Evolutionary conservation across 2,797 vertebrate genomes (phyloP), one percentile per base, ranked within the genome.

Genomic region (Atherinosoma microstoma): DNA sequence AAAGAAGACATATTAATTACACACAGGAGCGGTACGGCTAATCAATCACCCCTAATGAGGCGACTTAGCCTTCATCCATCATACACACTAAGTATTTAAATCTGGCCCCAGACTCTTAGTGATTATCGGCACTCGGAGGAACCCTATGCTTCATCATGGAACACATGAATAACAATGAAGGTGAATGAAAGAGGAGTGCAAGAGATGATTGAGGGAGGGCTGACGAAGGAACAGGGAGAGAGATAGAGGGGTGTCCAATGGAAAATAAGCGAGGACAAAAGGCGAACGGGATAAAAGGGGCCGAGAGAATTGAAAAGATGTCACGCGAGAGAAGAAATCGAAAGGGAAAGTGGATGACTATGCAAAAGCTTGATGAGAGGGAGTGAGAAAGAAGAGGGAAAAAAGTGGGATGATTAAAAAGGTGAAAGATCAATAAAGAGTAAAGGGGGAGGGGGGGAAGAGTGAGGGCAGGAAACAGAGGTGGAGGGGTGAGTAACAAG

Each of bases 31-130:
- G 51, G 72, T 77, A 75, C 65, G 83, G 82, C 85, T 78, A 77
- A 93, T 93, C 89, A 91, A 91, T 92, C 91, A 91, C 70, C 78
- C 78, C 80, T 94, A 94, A 94, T 91, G 93, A 94, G 91, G 76
- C 66, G 11, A 71, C 82, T 51, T 83, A 75, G 83, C 87, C 82
- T 87, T 73, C 84, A 93, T 94, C 86, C 84, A 93, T 93, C 89
- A 92, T 84, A 86, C 67, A 85, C 80, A 84, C 83, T 76, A 84
- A 92, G 89, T 84, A 90, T 92, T 92, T 92, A 89, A 91, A 94
- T 90, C 62, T 90, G 89, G 73, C 71, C 70, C 73, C 86, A 80
- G 76, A 88, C 82, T 81, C 58, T 45, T 27, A 81, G 89, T 82
- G 91, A 92, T 93, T 92, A 91, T 80, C 70, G 83, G 79, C 59